Evolutionary conservation across 2,113 vertebrate genomes (phyloP), one percentile per base, ranked within the genome.

Genomic region (Pagrus major): DNA sequence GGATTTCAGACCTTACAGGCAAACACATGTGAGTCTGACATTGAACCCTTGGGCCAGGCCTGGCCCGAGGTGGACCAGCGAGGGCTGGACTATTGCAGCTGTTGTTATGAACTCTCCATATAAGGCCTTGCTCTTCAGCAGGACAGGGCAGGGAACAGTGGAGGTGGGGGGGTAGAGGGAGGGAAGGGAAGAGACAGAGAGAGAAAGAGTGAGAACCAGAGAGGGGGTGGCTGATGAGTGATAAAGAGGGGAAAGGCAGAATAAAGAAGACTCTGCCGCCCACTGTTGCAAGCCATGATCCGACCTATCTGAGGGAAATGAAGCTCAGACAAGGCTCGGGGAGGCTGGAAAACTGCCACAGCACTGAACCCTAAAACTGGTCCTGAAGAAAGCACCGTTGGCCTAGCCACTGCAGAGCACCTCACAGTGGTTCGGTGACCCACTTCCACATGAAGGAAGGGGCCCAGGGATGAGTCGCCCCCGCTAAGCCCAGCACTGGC

Each of bases 101-200:
- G 94, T 90, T 94, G 92, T 92, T 92, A 83, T 89, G 85, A 89
- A 71, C 72, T 71, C 52, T 56, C 91, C 93, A 86, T 92, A 92
- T 89, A 91, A 88, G 91, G 91, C 63, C 64, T 72, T 74, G 69
- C 64, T 84, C 27, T 89, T 49, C 78, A 82, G 78, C 66, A 61
- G 77, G 72, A 66, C 71, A 71, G 68, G 79, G 61, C 69, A 75
- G 83, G 47, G 76, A 81, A 89, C 41, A 66, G 76, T 66, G 84
- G 65, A 74, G 63, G 63, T 54, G 70, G 46, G 41, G 12, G 1
- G 0, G 10, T 37, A 41, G 33, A 39, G 25, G 29, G 25, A 41
- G 39, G 60, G 68, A 46, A 23, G 52, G 51, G 58, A 81, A 47
- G 46, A 51, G n/a, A 51, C 49, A 27, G n/a, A 55, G 1, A 41